Conservation (phyloP, 2,888 invertebrate species). For the Meganola albula region DNA sequence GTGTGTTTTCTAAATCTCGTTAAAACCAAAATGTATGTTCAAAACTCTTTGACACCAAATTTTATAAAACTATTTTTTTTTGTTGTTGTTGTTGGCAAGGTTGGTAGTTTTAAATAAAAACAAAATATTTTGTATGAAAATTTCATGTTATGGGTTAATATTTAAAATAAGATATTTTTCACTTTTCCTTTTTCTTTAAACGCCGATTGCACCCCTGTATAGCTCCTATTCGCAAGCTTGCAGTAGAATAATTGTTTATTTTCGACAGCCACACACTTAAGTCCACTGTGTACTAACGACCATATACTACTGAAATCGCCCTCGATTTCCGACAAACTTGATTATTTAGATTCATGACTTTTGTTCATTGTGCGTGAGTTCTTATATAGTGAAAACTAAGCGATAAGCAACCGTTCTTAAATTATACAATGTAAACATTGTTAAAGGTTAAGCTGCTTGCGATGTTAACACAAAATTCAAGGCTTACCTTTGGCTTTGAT, state of each 20-base stretch:
- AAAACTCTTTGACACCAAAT: too few relatives aligned
- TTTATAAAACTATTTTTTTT: too few relatives aligned
- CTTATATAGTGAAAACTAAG: neutral
- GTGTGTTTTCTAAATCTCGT: too few relatives aligned
- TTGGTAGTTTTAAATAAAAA: too few relatives aligned
- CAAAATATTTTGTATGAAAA: neutral
- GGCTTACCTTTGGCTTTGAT: too few relatives aligned
- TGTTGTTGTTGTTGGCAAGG: too few relatives aligned
- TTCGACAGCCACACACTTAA: conserved; percentile 59
- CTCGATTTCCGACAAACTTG: conserved; percentile 22
- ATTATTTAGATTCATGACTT: conserved; percentile 36
- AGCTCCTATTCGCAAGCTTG: conserved; percentile 46
- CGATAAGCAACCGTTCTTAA: neutral
- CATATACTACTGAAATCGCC: conserved; percentile 36
- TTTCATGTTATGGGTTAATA: too few relatives aligned
- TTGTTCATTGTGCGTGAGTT: conserved; percentile 5
- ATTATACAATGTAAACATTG: neutral
- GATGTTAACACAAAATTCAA: too few relatives aligned
- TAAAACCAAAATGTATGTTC: too few relatives aligned
- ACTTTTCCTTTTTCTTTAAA: conserved; percentile 28
- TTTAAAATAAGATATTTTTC: too few relatives aligned
- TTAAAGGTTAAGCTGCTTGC: too few relatives aligned
- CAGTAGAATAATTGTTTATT: conserved; percentile 75
- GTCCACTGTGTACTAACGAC: conserved; percentile 43
- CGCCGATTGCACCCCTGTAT: conserved; percentile 44